These are phyloP conservation scores for Ondatra zibethicus DNA, from an alignment of 2,113 vertebrate genomes.

Conservation along the genomic window DNA sequence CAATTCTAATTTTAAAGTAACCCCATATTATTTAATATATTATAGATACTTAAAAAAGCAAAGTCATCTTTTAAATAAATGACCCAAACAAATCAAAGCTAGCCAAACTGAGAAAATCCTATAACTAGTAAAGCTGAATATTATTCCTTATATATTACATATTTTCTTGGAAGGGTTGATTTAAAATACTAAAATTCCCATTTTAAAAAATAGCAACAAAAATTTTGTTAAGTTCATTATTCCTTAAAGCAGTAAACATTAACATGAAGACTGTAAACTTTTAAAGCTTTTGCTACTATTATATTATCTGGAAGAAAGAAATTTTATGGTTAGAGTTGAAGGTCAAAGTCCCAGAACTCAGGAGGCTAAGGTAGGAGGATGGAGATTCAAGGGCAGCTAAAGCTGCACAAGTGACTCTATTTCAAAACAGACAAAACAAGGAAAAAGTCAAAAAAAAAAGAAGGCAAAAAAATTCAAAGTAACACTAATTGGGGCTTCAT, in stretches of 20 bases:
- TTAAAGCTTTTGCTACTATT: not conserved
- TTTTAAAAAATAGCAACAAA: not conserved
- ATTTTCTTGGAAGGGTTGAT: not conserved
- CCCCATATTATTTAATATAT: not conserved
- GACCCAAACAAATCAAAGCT: constrained; percentile 25
- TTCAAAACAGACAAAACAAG: not conserved
- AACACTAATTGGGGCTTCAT: not conserved
- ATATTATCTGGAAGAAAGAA: not conserved
- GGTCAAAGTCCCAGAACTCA: not conserved
- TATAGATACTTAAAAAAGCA: not conserved
- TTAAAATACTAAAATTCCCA: not conserved
- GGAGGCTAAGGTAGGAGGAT: not conserved
- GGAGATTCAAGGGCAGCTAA: not conserved
- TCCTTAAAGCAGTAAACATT: not conserved
- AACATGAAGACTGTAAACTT: not conserved
- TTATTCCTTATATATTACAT: not conserved
- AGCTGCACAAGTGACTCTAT: not conserved
- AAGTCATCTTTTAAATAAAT: not conserved
- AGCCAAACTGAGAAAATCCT: not conserved
- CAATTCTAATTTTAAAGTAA: constrained; percentile 21
- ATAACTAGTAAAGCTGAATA: not conserved
- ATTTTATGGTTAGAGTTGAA: not conserved
- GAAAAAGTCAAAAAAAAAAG: not conserved
- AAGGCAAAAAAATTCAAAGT: not conserved
- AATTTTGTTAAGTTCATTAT: not conserved